Evolutionary conservation across 2,113 vertebrate genomes (phyloP), one percentile per base, ranked within the genome.

Genomic region (Erpornis zantholeuca): DNA sequence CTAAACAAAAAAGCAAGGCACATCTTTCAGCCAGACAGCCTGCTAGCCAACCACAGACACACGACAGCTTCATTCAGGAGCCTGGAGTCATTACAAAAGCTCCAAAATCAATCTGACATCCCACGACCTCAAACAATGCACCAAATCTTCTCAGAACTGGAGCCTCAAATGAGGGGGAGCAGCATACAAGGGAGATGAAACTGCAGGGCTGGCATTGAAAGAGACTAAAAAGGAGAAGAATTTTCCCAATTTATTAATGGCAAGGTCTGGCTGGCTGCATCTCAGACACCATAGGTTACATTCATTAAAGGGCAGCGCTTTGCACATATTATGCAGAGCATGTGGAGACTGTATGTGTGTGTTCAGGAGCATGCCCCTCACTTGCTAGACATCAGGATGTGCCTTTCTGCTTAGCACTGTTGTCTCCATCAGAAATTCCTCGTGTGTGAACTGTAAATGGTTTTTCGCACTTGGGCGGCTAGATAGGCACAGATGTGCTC

Each of bases 161-260:
- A 38, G 12, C 38, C 38, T 38, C 38, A 38, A 38, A 38, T 38
- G 38, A 38, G 38, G 38, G 38, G 38, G 38, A 38, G 38, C 38
- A 38, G 38, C 38, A 38, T 38, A 38, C 38, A 38, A 38, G 38
- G 38, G 38, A 38, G 38, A 38, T 38, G 9, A 38, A 38, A 38
- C 38, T 38, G 38, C 38, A 38, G 38, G 38, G 38, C 38, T 38
- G 38, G 38, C 38, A 38, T 38, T 38, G 38, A 38, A 38, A 38
- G 38, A 38, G 38, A 38, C 38, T 38, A 38, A 38, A 38, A 38
- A 38, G 38, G 38, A 38, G 38, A 38, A 38, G 38, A 38, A 47
- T 84, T 75, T 79, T 84, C 87, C 81, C 71, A 68, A 85, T 94
- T 97, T 96, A 96, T 96, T 97, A 96, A 97, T 92, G 83, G 95